Percentiles rank a stretch among this genome's conserved stretches.
Evolutionary conservation across 2,888 invertebrate species (phyloP).

Genomic region (Omphaloscelis lunosa): DNA sequence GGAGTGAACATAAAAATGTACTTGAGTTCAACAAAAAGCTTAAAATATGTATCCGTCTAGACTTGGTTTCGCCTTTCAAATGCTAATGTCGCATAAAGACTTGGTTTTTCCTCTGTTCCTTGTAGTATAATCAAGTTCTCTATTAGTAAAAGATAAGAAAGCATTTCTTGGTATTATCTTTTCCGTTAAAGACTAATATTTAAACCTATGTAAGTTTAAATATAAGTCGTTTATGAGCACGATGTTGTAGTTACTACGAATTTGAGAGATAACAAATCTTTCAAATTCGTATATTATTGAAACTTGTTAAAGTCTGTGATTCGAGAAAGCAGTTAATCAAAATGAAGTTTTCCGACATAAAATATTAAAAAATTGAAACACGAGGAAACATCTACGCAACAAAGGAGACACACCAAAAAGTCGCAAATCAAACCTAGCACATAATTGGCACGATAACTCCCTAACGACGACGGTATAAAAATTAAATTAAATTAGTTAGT

Average conservation of each 20-base stretch:
- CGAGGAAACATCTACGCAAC: too few species aligned
- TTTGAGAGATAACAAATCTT: neutral
- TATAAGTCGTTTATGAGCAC: neutral
- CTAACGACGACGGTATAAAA: slow-evolving; percentile 19
- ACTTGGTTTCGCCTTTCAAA: slow-evolving; percentile 40
- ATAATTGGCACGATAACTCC: neutral
- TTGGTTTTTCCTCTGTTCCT: slow-evolving; percentile 1
- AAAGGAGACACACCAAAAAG: neutral
- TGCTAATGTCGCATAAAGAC: slow-evolving; percentile 33
- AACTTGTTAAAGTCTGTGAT: neutral
- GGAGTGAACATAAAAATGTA: slow-evolving; percentile 24
- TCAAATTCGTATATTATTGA: neutral
- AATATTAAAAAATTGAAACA: neutral
- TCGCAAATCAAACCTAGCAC: neutral
- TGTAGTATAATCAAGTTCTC: neutral
- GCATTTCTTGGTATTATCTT: too few species aligned
- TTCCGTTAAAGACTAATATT: neutral
- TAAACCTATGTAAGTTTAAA: neutral
- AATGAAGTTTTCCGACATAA: neutral
- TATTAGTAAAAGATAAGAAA: neutral
- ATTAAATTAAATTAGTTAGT: slow-evolving; percentile 56
- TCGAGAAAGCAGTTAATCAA: neutral
- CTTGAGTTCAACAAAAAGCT: slow-evolving; percentile 24
- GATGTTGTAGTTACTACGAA: neutral
- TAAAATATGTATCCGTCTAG: slow-evolving; percentile 43